Evolutionary conservation across 2,113 vertebrate genomes (phyloP), one percentile per base, ranked within the genome.

Genomic region (Urocitellus parryii): DNA sequence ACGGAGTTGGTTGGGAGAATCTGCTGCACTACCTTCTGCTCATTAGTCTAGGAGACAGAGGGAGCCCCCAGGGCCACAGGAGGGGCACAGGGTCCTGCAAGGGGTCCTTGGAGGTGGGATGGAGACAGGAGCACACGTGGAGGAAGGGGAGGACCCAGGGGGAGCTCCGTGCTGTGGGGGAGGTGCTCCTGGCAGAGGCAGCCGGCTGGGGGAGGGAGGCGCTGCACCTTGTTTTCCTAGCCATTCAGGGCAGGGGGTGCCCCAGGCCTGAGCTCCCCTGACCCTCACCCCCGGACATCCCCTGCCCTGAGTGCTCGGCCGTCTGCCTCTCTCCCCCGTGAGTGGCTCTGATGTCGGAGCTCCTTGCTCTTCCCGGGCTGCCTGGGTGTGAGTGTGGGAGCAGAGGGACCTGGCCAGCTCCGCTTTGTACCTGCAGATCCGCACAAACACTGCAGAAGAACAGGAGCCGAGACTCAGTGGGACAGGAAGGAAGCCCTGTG

Each of bases 171-270:
- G 20, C 56, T 56, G 3, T 0, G 1, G n/a, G 17, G 48, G 39
- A 4, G 14, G 22, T 1, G 25, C 16, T 20, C 63, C 29, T 2
- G 7, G 51, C 17, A 16, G 34, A 45, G 37, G 63, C 14, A 7
- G 39, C 48, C 0, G 48, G 27, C 0, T 1, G 3, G 0, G 8
- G n/a, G 10, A 5, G 0, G 1, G 27, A 34, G 74, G 1, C 1
- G 20, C 65, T 37, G 4, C 3, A 9, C 4, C 29, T 18, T 61
- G n/a, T 10, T 29, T 20, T 14, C 45, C 2, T 73, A 77, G 68
- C 48, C 56, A 3, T 13, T n/a, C 11, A 39, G 72, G 39, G 73
- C 29, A 25, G 51, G 14, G 65, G 34, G 4, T 20, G 58, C n/a
- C 32, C 7, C 37, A 2, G 25, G 3, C 12, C 22, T 4, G 68